Base-by-base conservation (phyloP, 1,140 invertebrate species). In the Mactra quadrangularis region DNA sequence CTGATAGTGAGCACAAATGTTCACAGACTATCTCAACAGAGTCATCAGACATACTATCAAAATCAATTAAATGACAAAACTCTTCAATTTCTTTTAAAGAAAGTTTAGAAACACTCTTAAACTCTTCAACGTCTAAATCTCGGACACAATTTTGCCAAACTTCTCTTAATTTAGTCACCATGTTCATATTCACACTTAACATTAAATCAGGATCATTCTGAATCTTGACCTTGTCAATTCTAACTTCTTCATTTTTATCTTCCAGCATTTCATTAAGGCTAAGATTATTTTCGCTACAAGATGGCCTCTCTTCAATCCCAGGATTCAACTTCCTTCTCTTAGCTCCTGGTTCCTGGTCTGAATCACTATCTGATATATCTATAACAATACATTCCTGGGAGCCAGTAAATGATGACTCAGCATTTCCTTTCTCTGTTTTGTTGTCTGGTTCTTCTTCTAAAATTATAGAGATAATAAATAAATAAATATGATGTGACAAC, bases 11-110 rank as follows among this genome's bases (percentile, higher is more conserved):
- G 22, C 50, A 72, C 17, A 72, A 35, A 72, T 57, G 53, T 53
- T 57, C 17, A 35, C 70, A 72, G 6, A 57, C 70, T 31, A 57
- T 11, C 33, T 72, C 50, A 22, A 72, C 50, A 22, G 70, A 72
- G 4, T 72, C 70, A 57, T 72, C 70, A 38, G 70, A 72, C 70
- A 72, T 72, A 38, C 31, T 57, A 15, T 72, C 70, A 25, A 72
- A 72, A 17, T 72, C 70, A 1, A 72, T 27, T 22, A 55, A 19
- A 22, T 35, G 33, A 41, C 70, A 55, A 57, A 72, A 72, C 17
- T 22, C 29, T 41, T 72, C 50, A 35, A 72, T 55, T 22, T 72
- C 70, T 57, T 72, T 72, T n/a, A 55, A 9, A 2, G 70, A 55
- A 25, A 72, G 35, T 57, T 35, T 55, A n/a, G 53, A 72, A 7